Evolutionary conservation across 1,140 invertebrate genomes (phyloP), one percentile per base, ranked within the genome.

Genomic region (Aricia agestis): DNA sequence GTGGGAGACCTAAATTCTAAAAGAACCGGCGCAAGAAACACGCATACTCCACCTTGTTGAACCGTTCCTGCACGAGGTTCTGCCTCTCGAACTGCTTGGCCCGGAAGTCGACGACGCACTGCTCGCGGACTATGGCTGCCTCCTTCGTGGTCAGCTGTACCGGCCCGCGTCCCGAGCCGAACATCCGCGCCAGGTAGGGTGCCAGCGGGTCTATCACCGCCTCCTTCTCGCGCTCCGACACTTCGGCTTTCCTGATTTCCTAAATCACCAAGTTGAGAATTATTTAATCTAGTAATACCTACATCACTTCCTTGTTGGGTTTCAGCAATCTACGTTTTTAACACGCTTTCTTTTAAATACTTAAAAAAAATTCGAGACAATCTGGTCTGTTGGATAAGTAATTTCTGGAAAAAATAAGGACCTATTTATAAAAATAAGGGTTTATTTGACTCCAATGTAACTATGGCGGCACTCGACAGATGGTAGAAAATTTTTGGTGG

Each of bases 41-140:
- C 25, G 1, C 25, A 25, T 25, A 25, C 25, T 25, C 72, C 74
- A 92, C 91, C 82, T 85, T 79, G 71, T 92, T 90, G 79, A 90
- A 92, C 71, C 87, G 83, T 42, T 85, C 82, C 66, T 92, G 91
- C 1, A 93, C 85, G 11, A 88, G 72, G 15, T 84, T 84, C 59
- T 92, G 91, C 41, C 91, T 79, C 0, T 82, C 82, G 6, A 92
- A 77, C 57, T 90, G 87, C 5, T 82, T 85, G 0, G 88, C 79
- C 68, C 82, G 86, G 73, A 90, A 93, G 76, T 93, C 92, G 63
- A 87, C 86, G 66, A 92, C 82, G 59, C 92, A 93, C 67, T 90
- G 84, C 1, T 92, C 89, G 13, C 86, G 71, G 5, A 91, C 74
- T 4, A 91, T 66, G 0, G 83, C 77, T 0, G 89, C 89, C 57